Conservation (phyloP, 2,888 invertebrate species). For the Drosophila dives region DNA sequence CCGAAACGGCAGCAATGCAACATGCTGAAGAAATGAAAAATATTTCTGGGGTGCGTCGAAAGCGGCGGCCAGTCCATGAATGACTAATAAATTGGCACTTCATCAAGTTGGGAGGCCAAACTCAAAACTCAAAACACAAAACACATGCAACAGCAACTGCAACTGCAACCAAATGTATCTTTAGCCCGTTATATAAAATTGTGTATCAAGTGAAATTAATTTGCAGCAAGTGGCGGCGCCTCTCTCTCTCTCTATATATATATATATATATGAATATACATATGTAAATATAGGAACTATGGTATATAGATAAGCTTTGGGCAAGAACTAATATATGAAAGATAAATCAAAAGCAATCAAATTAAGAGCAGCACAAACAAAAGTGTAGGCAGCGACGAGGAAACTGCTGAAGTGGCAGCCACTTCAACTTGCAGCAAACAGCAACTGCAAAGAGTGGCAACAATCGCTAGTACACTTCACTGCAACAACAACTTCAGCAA, state of each 20-base stretch:
- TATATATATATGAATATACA: too few relatives aligned
- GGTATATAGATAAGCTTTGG: conserved; percentile 4
- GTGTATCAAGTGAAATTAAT: conserved; percentile 74
- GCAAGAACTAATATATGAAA: conserved; percentile 38
- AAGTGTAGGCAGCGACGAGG: conserved; percentile 35
- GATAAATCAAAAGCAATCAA: conserved; percentile 81
- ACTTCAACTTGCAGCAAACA: conserved; percentile 40
- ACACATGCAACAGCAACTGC: conserved; percentile 31
- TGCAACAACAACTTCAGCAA: conserved; percentile 26
- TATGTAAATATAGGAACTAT: conserved; percentile 4
- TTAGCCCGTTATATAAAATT: conserved; percentile 45
- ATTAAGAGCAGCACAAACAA: conserved; percentile 72
- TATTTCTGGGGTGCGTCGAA: conserved; percentile 73
- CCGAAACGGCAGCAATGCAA: conserved; percentile 15
- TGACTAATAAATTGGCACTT: conserved; percentile 78
- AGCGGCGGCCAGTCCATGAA: conserved; percentile 59
- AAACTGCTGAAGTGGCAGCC: conserved; percentile 59
- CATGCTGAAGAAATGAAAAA: conserved; percentile 60
- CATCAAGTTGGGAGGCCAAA: conserved; percentile 65
- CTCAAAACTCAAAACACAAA: conserved; percentile 45
- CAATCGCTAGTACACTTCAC: conserved; percentile 60
- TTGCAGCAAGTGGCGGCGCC: conserved; percentile 50
- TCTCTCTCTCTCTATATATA: background rate
- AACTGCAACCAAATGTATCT: conserved; percentile 42
- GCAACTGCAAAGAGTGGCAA: conserved; percentile 46